Percentiles rank a stretch among this genome's conserved stretches.
These are phyloP conservation scores for Dasyornis broadbenti DNA, from an alignment of 2,113 vertebrate species.

Conservation along the genomic window DNA sequence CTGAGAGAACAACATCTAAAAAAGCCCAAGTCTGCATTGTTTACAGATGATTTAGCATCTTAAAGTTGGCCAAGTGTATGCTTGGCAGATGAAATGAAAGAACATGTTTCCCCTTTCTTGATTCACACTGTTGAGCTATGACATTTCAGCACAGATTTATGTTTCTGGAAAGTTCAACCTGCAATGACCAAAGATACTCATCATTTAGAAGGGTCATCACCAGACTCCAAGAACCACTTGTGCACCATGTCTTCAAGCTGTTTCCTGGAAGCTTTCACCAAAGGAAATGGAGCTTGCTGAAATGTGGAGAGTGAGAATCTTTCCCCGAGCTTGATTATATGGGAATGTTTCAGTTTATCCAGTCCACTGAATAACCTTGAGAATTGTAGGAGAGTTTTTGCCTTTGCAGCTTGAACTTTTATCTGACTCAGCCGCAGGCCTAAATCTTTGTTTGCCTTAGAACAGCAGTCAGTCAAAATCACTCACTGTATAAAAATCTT, in stretches of 20 bases:
- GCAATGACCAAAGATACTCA: neutral
- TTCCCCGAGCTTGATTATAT: neutral
- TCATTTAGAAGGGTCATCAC: neutral
- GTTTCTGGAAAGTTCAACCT: neutral
- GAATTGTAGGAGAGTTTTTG: neutral
- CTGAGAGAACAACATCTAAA: neutral
- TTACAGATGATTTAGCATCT: neutral
- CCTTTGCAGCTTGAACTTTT: slow-evolving; percentile 9
- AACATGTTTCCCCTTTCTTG: neutral
- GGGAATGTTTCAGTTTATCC: neutral
- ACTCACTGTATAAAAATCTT: slow-evolving; percentile 11
- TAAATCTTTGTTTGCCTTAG: slow-evolving; percentile 25
- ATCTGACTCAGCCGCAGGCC: neutral
- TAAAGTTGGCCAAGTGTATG: neutral
- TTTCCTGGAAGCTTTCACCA: neutral
- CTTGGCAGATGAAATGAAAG: neutral
- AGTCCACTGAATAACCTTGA: slow-evolving; percentile 18
- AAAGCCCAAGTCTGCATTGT: neutral
- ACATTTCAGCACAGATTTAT: neutral
- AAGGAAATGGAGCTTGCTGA: neutral
- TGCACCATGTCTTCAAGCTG: neutral
- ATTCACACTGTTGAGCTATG: neutral
- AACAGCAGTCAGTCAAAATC: slow-evolving; percentile 43
- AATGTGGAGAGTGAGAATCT: neutral
- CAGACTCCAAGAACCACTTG: neutral